These are phyloP conservation scores for Dryobotodes eremita DNA, from an alignment of 2,888 invertebrate genomes.

Conservation along the genomic window DNA sequence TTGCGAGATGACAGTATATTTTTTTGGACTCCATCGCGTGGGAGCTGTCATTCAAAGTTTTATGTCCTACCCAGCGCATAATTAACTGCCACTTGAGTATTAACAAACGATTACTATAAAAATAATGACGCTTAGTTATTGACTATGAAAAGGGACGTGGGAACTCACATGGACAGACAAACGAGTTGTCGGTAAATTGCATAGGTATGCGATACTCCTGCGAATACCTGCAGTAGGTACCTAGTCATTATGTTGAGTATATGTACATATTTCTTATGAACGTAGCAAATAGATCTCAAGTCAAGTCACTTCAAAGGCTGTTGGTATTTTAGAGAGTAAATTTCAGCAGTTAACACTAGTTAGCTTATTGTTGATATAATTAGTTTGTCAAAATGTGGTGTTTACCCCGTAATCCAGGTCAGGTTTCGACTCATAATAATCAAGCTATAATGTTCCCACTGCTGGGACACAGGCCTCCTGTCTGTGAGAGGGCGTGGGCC, in stretches of 20 bases:
- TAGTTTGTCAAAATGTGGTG: neutral
- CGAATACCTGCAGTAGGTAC: constrained; percentile 2
- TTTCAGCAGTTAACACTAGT: neutral
- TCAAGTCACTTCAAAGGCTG: neutral
- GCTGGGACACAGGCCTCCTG: neutral
- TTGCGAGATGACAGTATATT: neutral
- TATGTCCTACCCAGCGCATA: constrained; percentile 19
- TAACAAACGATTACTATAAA: constrained; percentile 52
- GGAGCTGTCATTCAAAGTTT: constrained; percentile 4
- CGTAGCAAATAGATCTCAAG: neutral
- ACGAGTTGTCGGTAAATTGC: constrained; percentile 28
- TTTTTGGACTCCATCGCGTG: constrained; percentile 40
- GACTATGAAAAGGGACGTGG: constrained; percentile 70
- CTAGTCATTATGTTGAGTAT: neutral
- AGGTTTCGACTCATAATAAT: neutral
- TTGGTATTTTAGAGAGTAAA: neutral
- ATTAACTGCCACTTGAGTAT: constrained; percentile 36
- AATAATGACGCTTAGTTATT: constrained; percentile 53
- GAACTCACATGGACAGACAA: constrained; percentile 64
- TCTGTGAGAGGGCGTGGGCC: neutral
- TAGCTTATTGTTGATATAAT: neutral
- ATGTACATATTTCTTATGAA: neutral
- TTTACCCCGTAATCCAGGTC: neutral
- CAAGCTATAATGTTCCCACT: neutral
- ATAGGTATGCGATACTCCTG: constrained; percentile 31